Percentiles rank a stretch among this genome's conserved stretches.
These are phyloP conservation scores for Scomber scombrus DNA, from an alignment of 2,113 vertebrate genomes.

Conservation along the genomic window DNA sequence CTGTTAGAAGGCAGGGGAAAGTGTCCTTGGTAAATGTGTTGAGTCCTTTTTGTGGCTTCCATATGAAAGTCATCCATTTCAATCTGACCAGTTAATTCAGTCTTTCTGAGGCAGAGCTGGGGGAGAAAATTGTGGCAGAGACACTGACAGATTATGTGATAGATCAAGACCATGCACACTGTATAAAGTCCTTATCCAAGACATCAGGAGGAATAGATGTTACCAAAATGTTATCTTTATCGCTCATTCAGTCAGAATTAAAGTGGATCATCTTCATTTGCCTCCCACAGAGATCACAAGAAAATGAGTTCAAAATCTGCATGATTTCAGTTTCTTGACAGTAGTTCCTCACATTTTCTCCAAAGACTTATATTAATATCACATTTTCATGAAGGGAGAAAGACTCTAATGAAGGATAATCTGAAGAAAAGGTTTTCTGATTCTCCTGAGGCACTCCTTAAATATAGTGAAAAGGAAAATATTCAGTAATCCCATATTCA, in stretches of 20 bases:
- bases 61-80: constrained; percentile 80
- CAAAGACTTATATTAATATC: not conserved
- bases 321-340: constrained; percentile 1
- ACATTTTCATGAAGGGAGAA: not conserved
- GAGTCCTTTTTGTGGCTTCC: constrained; percentile 48
- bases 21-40: constrained; percentile 60
- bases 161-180: constrained; percentile 52
- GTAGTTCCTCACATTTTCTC: not conserved
- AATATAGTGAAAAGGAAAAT: not conserved
- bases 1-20: constrained; percentile 27
- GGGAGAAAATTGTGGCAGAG: constrained; percentile 43
- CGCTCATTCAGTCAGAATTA: constrained; percentile 21
- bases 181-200: constrained; percentile 56
- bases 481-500: constrained; percentile 11
- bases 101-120: constrained; percentile 54
- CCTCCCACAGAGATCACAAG: constrained; percentile 16
- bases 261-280: constrained; percentile 26
- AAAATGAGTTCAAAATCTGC: constrained; percentile 4
- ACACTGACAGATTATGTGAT: constrained; percentile 66
- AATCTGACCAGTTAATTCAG: constrained; percentile 71
- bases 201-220: constrained; percentile 46
- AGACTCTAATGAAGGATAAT: not conserved
- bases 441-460: not conserved
- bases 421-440: not conserved
- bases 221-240: constrained; percentile 43